These are phyloP conservation scores for Zophobas morio DNA, from an alignment of 1,140 invertebrate genomes.

Conservation along the genomic window DNA sequence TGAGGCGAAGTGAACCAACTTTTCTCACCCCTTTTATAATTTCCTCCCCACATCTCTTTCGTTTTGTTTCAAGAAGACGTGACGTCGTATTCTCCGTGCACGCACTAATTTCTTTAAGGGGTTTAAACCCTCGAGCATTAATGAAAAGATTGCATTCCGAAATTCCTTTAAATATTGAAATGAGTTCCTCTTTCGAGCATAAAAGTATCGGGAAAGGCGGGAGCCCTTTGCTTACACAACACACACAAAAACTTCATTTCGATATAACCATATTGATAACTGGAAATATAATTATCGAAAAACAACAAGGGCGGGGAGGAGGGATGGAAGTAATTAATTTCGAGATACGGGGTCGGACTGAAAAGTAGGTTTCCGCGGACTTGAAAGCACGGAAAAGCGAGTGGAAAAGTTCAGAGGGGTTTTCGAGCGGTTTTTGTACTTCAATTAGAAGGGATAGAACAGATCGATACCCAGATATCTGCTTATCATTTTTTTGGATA, in stretches of 20 bases:
- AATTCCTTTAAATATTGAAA: constrained; percentile 54
- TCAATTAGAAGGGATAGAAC: too few relatives aligned
- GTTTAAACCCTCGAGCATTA: constrained; percentile 56
- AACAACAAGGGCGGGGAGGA: constrained; percentile 4
- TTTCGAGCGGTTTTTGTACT: too few relatives aligned
- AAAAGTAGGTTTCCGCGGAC: neutral
- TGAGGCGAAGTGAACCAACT: constrained; percentile 39
- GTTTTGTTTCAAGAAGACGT: constrained; percentile 63
- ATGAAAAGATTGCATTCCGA: constrained; percentile 58
- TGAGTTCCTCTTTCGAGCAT: constrained; percentile 49
- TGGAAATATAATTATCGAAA: constrained; percentile 36
- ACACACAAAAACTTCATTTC: constrained; percentile 32
- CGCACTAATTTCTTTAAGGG: constrained; percentile 58
- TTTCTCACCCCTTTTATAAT: constrained; percentile 62
- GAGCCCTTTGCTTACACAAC: constrained; percentile 37
- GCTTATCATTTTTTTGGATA: too few relatives aligned
- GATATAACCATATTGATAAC: constrained; percentile 37
- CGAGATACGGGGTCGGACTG: neutral
- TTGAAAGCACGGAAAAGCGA: neutral
- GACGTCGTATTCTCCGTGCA: constrained; percentile 61
- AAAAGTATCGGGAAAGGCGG: constrained; percentile 36
- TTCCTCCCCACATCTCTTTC: constrained; percentile 62
- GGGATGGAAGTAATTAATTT: constrained; percentile 23
- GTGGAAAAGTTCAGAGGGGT: too few relatives aligned
- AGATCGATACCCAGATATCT: too few relatives aligned